Evolutionary conservation across 2,113 vertebrate species (phyloP), one percentile per base, ranked within the genome.

Genomic region (Pangasianodon hypophthalmus): DNA sequence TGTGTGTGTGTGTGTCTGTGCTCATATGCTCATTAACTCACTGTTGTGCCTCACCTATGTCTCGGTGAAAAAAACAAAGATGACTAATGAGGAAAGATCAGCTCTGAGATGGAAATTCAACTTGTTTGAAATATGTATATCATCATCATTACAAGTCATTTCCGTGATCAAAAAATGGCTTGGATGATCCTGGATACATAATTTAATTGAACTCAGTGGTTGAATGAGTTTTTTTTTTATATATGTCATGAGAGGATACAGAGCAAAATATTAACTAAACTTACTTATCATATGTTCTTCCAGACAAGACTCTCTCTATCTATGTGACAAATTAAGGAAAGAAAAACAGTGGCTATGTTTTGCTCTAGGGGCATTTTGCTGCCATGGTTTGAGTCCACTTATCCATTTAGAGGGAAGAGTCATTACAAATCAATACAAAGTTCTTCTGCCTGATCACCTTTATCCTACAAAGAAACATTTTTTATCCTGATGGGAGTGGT

Each of bases 21-120:
- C 26, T 14, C 29, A 5, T 44, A 75, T 19, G 50, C 86, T 90
- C 75, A 90, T 91, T 91, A 88, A 83, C 41, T 67, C 84, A 81
- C 48, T n/a, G 58, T 80, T 89, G 19, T 46, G 56, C 67, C 82
- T 81, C 87, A 48, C 84, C 44, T 50, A 81, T n/a, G 84, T 85
- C 83, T 48, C 41, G 2, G 44, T 71, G 58, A n/a, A 73, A 75
- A 77, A 85, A 58, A 84, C 60, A 44, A 32, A 50, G 2, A 84
- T n/a, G 37, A 64, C 50, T 79, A 82, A 73, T 79, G 26, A 85
- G 87, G 64, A 50, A 88, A 91, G 41, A 85, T 87, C 29, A 69
- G 58, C 32, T 46, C 62, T 67, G 9, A 32, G 44, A 83, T 56
- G 46, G 67, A 44, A 80, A 88, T 83, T 9, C 67, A 52, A 24